These are phyloP conservation scores for Hemithea aestivaria DNA, from an alignment of 2,888 invertebrate species.

Conservation along the genomic window DNA sequence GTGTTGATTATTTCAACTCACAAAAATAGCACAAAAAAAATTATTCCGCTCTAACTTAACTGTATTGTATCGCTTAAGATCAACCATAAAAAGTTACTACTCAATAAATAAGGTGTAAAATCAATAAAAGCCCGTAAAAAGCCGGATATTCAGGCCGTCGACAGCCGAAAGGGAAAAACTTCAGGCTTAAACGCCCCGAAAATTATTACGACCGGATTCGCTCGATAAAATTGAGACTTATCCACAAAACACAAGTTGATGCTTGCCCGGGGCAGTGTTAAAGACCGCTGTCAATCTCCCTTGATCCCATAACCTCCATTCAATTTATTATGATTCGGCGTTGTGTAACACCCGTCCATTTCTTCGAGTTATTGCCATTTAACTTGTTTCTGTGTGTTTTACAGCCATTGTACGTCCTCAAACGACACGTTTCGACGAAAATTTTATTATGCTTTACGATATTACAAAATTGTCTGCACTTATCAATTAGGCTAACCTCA, in stretches of 20 bases:
- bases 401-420: conserved; percentile 26
- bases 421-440: conserved; percentile 21
- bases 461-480: conserved; percentile 20
- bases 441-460: conserved; percentile 24
- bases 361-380: conserved; percentile 36
- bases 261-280: conserved; percentile 49
- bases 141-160: conserved; percentile 18
- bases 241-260: conserved; percentile 52
- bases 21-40: no score
- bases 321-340: conserved; percentile 61
- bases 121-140: conserved; percentile 7
- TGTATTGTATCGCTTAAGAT: conserved; percentile 21
- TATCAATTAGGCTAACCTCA: no score
- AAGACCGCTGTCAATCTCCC: conserved; percentile 63
- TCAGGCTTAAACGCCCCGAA: conserved; percentile 42
- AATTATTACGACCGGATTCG: conserved; percentile 47
- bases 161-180: conserved; percentile 38
- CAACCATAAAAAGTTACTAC: neutral
- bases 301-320: conserved; percentile 58
- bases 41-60: no score
- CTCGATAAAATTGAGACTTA: conserved; percentile 54
- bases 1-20: no score
- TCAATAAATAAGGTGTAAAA: conserved; percentile 2
- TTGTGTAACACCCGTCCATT: conserved; percentile 24
- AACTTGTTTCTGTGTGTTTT: conserved; percentile 41